Base-by-base conservation (phyloP, 2,797 vertebrate genomes). In the Distichodus sexfasciatus region DNA sequence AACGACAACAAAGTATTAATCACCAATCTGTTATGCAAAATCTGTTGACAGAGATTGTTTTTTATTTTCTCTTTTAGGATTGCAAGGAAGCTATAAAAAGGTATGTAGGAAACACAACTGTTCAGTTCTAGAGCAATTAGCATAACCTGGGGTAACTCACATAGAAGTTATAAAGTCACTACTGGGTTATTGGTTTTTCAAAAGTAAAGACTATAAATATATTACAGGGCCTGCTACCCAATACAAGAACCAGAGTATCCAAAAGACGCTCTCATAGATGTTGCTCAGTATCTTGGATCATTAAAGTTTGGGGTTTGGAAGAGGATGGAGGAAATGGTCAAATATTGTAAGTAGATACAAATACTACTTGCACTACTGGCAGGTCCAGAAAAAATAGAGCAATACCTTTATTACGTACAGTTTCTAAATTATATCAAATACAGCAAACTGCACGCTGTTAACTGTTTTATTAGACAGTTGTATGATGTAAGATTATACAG, bases 81-180 rank as follows among this genome's bases (percentile, higher is more conserved):
- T 90, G 87, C 72, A 89, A 83, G 75, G 47, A 81, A 31, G 87
- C 73, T 59, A 85, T 86, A 77, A 85, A 69, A 74, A 82, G 55
- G 90, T 91, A 85, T 1, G 66, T 3, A 29, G 50, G 15, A 31
- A 55, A 8, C n/a, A 5, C 35, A 31, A 2, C 23, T 33, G n/a
- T 33, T 29, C 5, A 54, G 9, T 24, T 26, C 11, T n/a, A n/a
- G n/a, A n/a, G n/a, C n/a, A n/a, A n/a, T n/a, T n/a, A n/a, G n/a
- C n/a, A n/a, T n/a, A n/a, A n/a, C n/a, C n/a, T n/a, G n/a, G n/a
- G n/a, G n/a, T n/a, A n/a, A n/a, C n/a, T n/a, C 12, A 9, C 2
- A 17, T 4, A 31, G 6, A 15, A 31, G n/a, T n/a, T 4, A 33
- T n/a, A 0, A 31, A 11, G 31, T 4, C 29, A 54, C 9, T 35